Base-by-base conservation (phyloP, 2,113 vertebrate genomes). In the Brachyhypopomus gauderio region DNA sequence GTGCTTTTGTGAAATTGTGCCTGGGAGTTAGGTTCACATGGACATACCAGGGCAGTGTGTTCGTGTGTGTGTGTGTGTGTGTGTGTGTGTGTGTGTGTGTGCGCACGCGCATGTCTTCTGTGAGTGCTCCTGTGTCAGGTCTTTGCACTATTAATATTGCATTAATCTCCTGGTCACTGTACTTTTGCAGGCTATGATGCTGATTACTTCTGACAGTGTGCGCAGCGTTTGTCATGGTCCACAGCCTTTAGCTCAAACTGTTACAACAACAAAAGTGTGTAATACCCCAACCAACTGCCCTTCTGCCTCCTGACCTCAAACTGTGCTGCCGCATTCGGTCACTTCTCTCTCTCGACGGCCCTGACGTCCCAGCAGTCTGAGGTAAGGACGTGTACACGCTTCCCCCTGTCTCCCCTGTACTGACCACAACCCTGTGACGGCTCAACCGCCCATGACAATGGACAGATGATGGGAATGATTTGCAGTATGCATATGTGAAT, bases 81-180 rank as follows among this genome's bases (percentile, higher is more conserved):
- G 59, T 72, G 59, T 81, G 55, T 11, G 12, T 55, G 55, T 74
- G 56, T 59, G 67, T 25, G 45, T 34, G 11, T 52, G 38, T 17
- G 36, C 41, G 45, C 30, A 2, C 2, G 30, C 30, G 30, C 30
- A 30, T 30, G 30, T 30, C 30, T 71, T 48, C 75, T 82, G 52
- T 34, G 78, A 48, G 71, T 80, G 63, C 36, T 64, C 56, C 58
- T 52, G 34, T n/a, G 69, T 45, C 60, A 34, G 36, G 78, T 71
- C 38, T 52, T 74, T 80, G 72, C 80, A 76, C 75, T 81, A 73
- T 62, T 81, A 77, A 77, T 74, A 38, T 72, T 82, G 55, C 56
- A 84, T 79, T 85, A 60, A 76, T 56, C 72, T 85, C 63, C 56
- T 70, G 70, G 70, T 79, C 36, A 75, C 78, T 69, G 55, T 23